Evolutionary conservation across 2,888 invertebrate genomes (phyloP), one percentile per base, ranked within the genome.

Genomic region (Agrochola macilenta): DNA sequence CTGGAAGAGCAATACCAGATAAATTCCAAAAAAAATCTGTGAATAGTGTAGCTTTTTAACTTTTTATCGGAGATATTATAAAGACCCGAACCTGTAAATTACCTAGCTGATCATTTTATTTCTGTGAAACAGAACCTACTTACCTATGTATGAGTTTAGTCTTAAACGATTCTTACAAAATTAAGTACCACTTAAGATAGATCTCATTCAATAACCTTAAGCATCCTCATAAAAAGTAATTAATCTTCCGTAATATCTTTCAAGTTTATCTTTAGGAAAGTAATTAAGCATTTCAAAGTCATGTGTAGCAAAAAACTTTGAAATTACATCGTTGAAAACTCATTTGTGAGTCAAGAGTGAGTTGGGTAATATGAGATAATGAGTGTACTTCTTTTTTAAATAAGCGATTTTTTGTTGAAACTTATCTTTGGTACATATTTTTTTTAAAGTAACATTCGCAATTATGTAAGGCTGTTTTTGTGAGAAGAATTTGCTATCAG

Each of bases 281-380:
- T 84, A 87, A 86, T 86, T 76, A 84, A 74, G 78, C 69, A 30
- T 74, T 76, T 72, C 64, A 61, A 79, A 79, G 76, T 78, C 76
- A 80, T 82, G 69, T 82, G 79, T 78, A 73, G 69, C 76, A 39
- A 65, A 82, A 76, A 77, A 76, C 65, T 84, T 79, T 82, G 64
- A 78, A 87, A 84, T 82, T 68, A 63, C 49, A 35, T 81, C 61
- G 63, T 74, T 68, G 23, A 12, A 74, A 79, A 68, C 81, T 81
- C 66, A 81, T 79, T 81, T 68, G 81, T 49, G 1, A 52, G 49
- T 69, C 58, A 69, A 78, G 39, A 69, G 64, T 61, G 57, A 72
- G 78, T 72, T 57, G 64, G 60, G 64, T 54, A 35, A 35, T 35
- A 12, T 54, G 23, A 49, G 54, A 69, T 77, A 69, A 60, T 57